phyloP scores from a whole-genome alignment of 2,888 invertebrate species.

The Cremastobaeus sp. region DNA sequence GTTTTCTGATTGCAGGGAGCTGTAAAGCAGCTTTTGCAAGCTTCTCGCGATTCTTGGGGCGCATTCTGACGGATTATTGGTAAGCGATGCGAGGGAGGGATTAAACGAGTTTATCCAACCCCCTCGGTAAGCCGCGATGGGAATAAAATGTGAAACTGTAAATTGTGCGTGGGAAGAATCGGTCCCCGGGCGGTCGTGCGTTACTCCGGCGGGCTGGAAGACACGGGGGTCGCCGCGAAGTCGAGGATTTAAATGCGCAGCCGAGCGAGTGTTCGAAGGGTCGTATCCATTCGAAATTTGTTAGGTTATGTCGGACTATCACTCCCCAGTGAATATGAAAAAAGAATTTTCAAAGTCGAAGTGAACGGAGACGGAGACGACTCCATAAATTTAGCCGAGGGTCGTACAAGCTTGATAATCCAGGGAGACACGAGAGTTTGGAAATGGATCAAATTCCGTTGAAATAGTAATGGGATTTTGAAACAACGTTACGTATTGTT shows the following conservation, averaged over 20 bases:
- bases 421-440: not conserved
- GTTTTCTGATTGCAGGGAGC: conserved; percentile 44
- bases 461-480: not conserved
- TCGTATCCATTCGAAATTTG: conserved; percentile 71
- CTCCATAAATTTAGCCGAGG: conserved; percentile 46
- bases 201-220: conserved; percentile 55
- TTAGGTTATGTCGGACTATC: conserved; percentile 74
- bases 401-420: conserved; percentile 48
- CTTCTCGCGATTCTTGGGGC: conserved; percentile 52
- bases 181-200: conserved; percentile 72
- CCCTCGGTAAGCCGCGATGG: conserved; percentile 71
- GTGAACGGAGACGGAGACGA: conserved; percentile 48
- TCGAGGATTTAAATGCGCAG: conserved; percentile 76
- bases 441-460: conserved; percentile 2
- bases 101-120: conserved; percentile 72
- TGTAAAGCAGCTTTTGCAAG: conserved; percentile 58
- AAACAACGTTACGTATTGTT: too few relatives aligned
- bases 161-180: conserved; percentile 78
- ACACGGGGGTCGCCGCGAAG: conserved; percentile 64
- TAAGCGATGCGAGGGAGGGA: conserved; percentile 61
- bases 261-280: conserved; percentile 67
- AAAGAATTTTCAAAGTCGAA: conserved; percentile 69
- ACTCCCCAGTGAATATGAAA: conserved; percentile 76
- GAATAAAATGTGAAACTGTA: conserved; percentile 78
- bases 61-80: conserved; percentile 64